phyloP scores from a whole-genome alignment of 2,113 vertebrate species.

The Petromus typicus region DNA sequence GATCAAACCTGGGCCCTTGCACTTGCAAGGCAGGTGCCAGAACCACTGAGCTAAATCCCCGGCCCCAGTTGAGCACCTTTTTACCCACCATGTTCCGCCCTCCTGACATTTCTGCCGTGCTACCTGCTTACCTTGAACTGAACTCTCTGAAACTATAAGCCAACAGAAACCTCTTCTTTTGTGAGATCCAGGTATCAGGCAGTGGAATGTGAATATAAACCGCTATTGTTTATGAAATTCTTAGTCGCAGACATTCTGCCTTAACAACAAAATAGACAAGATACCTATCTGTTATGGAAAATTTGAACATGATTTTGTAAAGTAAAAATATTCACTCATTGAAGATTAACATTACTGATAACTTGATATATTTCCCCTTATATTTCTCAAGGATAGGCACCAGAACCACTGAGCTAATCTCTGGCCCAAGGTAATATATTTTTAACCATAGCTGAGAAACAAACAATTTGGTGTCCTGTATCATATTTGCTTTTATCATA shows the following conservation, averaged over 20 bases:
- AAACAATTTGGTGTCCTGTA: neutral
- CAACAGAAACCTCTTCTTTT: neutral
- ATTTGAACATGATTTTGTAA: neutral
- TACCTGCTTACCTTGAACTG: neutral
- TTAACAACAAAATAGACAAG: neutral
- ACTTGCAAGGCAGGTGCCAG: no score
- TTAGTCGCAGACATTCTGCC: neutral
- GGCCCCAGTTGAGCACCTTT: neutral
- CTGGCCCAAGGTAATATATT: neutral
- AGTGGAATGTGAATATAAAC: neutral
- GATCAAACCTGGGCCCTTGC: no score
- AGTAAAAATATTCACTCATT: neutral
- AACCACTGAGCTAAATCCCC: no score
- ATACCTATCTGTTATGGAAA: neutral
- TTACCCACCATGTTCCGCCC: neutral
- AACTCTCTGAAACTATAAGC: neutral
- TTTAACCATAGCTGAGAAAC: neutral
- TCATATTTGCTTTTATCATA: neutral
- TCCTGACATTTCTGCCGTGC: no score
- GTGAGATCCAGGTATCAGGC: neutral
- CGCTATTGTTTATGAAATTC: neutral
- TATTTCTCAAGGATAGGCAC: neutral
- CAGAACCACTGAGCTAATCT: no score
- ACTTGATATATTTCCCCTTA: neutral
- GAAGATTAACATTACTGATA: neutral